These are phyloP conservation scores for Drosophila equinoxialis DNA, from an alignment of 1,140 invertebrate genomes.

Conservation along the genomic window DNA sequence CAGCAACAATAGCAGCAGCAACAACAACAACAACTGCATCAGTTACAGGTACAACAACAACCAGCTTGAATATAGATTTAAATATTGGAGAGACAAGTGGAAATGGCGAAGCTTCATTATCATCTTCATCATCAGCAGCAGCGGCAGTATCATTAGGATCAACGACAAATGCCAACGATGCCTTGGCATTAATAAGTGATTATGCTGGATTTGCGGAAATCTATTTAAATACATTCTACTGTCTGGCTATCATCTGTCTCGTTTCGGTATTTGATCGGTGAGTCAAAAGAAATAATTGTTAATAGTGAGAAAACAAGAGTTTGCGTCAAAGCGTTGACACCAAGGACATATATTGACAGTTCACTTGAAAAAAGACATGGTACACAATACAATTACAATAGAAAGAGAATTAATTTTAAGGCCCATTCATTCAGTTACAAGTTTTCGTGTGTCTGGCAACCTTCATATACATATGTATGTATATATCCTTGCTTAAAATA, in stretches of 20 bases:
- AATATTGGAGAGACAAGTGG: conserved; percentile 5
- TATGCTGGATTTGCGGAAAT: conserved; percentile 79
- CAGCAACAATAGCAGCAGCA: no score
- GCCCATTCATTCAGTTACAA: background rate
- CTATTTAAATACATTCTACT: conserved; percentile 82
- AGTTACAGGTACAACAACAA: no score
- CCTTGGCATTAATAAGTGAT: conserved; percentile 63
- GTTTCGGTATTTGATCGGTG: conserved; percentile 83
- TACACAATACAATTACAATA: background rate
- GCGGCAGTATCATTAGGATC: background rate
- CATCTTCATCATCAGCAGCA: conserved; percentile 5
- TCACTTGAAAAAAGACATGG: background rate
- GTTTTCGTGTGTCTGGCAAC: conserved; percentile 36
- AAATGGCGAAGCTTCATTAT: conserved; percentile 4
- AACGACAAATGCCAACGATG: conserved; percentile 39
- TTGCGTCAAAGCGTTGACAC: no score
- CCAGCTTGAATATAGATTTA: conserved; percentile 4
- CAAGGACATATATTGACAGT: background rate
- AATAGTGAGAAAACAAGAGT: background rate
- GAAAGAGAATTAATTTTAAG: background rate
- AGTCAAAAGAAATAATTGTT: conserved; percentile 35
- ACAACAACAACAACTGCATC: background rate
- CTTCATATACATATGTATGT: conserved; percentile 33
- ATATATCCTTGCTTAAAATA: conserved; percentile 53
- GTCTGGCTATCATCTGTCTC: conserved; percentile 78